Conservation (phyloP, 2,113 vertebrate genomes). For the Toxotes chatareus region DNA sequence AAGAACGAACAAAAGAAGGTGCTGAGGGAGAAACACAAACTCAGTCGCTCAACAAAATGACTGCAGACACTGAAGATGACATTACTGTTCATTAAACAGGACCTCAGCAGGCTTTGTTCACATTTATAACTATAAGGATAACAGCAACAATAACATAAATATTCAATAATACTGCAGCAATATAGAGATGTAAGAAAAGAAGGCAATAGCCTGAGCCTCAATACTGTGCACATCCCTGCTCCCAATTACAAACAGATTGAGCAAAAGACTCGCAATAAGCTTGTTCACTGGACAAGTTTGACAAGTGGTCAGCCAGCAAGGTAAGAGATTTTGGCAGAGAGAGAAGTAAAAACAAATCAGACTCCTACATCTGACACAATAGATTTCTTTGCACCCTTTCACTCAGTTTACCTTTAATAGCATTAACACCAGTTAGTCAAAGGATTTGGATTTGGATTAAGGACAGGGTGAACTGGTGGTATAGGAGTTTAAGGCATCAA, state of each 20-base stretch:
- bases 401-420: neutral
- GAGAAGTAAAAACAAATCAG: constrained; percentile 3
- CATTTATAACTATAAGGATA: no score
- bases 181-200: neutral
- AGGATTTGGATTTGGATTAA: neutral
- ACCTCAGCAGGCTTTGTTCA: neutral
- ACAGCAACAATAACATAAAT: no score
- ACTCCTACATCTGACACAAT: neutral
- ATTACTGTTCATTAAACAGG: neutral
- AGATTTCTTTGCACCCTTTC: neutral
- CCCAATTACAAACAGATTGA: neutral
- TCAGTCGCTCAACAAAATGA: neutral
- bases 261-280: neutral
- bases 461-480: neutral
- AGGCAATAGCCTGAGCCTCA: neutral
- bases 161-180: neutral
- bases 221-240: neutral
- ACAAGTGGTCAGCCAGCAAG: neutral
- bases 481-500: neutral
- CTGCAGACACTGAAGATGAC: neutral
- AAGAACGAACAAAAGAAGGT: no score
- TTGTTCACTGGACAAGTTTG: constrained; percentile 15
- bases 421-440: neutral
- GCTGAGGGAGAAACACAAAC: neutral
- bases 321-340: neutral